phyloP scores from a whole-genome alignment of 1,140 invertebrate species.

The Subanguina moxae region DNA sequence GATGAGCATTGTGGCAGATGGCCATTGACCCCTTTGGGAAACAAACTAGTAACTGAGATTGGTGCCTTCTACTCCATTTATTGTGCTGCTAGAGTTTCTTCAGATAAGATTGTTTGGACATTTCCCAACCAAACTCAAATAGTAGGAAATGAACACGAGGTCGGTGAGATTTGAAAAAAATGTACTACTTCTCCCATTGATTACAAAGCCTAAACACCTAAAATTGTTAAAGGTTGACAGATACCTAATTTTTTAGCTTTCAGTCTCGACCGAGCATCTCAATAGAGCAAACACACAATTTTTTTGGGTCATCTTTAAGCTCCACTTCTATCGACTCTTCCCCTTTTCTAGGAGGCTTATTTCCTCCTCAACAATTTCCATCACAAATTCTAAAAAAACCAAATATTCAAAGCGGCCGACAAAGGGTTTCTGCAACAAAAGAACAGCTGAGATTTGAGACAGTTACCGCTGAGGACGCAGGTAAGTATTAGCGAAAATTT shows the following conservation, averaged over 20 bases:
- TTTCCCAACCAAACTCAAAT: slow-evolving; percentile 33
- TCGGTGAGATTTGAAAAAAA: background rate
- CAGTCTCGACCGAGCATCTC: background rate
- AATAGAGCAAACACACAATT: background rate
- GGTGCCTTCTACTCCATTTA: slow-evolving; percentile 43
- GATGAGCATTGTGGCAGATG: background rate
- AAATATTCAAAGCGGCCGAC: slow-evolving; percentile 13
- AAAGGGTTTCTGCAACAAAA: slow-evolving; percentile 22
- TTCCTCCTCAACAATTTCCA: slow-evolving; percentile 13
- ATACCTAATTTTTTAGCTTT: too few relatives aligned
- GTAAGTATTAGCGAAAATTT: too few relatives aligned
- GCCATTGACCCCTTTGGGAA: slow-evolving; percentile 38
- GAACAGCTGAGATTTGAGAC: slow-evolving; percentile 34
- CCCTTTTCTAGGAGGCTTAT: slow-evolving; percentile 14
- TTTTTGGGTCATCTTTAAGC: background rate
- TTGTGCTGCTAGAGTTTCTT: slow-evolving; percentile 16
- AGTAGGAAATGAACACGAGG: slow-evolving; percentile 15
- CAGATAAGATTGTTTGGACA: slow-evolving; percentile 17
- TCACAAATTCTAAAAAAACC: slow-evolving; percentile 4
- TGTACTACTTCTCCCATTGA: too few relatives aligned
- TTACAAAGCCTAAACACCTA: too few relatives aligned
- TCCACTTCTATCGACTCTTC: background rate
- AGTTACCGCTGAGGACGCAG: slow-evolving; percentile 14
- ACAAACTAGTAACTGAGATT: slow-evolving; percentile 30
- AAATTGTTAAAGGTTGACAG: too few relatives aligned